Percentiles rank a stretch among this genome's conserved stretches.
Conservation (phyloP, 2,113 vertebrate genomes). For the Erinaceus europaeus region DNA sequence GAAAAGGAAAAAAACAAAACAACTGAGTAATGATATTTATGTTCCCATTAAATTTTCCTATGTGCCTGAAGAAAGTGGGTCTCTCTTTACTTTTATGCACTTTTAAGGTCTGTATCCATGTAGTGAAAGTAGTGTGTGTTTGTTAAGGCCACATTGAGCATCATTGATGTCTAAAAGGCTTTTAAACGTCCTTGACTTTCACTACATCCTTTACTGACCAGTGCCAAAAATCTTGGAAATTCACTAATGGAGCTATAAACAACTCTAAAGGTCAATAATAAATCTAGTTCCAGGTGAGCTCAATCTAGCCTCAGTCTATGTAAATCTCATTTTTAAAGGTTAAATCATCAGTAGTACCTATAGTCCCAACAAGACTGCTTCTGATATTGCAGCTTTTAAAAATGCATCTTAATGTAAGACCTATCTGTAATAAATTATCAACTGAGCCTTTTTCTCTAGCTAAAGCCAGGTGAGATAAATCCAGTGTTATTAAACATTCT, state of each 20-base stretch:
- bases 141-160: not conserved
- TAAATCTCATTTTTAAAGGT: conserved; percentile 3
- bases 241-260: not conserved
- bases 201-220: not conserved
- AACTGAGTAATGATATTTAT: not conserved
- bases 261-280: not conserved
- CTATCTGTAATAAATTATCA: not conserved
- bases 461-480: conserved; percentile 22
- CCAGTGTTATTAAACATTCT: not conserved
- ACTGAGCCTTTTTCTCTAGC: not conserved
- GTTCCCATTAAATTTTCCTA: not conserved
- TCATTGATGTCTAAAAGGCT: not conserved
- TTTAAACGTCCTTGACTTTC: not conserved
- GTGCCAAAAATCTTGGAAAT: not conserved
- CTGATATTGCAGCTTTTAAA: not conserved
- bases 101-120: not conserved
- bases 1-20: not conserved
- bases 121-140: not conserved
- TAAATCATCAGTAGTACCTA: not conserved
- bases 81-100: not conserved
- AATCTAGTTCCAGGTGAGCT: not conserved
- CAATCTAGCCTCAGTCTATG: not conserved
- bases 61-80: not conserved
- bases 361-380: not conserved
- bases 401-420: not conserved